Evolutionary conservation across 2,888 invertebrate genomes (phyloP).

Genomic region (Stenchaetothrips biformis): DNA sequence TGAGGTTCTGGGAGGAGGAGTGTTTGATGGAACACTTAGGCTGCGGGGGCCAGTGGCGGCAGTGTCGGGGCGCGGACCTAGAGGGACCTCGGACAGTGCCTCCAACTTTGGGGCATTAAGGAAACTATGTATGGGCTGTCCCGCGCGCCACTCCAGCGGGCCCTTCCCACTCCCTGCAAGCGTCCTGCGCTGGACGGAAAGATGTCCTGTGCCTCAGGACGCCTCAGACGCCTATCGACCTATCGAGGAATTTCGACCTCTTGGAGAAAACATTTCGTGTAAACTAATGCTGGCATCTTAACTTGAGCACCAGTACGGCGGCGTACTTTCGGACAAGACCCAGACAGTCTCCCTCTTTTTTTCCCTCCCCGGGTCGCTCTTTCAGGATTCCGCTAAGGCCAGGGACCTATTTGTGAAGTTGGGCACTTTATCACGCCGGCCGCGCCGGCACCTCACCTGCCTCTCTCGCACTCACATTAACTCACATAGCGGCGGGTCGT

Average conservation of each 20-base stretch:
- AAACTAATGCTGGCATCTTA: too few relatives aligned
- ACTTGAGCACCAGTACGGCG: too few relatives aligned
- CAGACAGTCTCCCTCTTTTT: background rate
- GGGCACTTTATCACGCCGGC: background rate
- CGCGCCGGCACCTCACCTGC: background rate
- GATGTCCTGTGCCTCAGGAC: too few relatives aligned
- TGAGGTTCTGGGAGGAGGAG: background rate
- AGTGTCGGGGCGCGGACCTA: background rate
- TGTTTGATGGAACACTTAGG: conserved; percentile 13
- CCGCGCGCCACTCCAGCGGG: background rate
- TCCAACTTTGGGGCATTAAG: conserved; percentile 21
- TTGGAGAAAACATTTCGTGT: too few relatives aligned
- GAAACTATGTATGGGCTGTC: conserved; percentile 17
- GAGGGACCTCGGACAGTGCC: conserved; percentile 2
- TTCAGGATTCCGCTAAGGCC: background rate
- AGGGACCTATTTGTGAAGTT: conserved; percentile 14
- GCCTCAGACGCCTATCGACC: too few relatives aligned
- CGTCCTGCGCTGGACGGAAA: too few relatives aligned
- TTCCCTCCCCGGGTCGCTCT: background rate
- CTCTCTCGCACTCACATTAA: background rate
- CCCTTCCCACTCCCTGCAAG: background rate
- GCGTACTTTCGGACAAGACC: background rate
- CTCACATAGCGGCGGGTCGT: background rate
- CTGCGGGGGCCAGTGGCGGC: background rate
- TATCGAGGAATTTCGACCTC: too few relatives aligned